phyloP scores from a whole-genome alignment of 2,888 invertebrate species.

The Busseola fusca region DNA sequence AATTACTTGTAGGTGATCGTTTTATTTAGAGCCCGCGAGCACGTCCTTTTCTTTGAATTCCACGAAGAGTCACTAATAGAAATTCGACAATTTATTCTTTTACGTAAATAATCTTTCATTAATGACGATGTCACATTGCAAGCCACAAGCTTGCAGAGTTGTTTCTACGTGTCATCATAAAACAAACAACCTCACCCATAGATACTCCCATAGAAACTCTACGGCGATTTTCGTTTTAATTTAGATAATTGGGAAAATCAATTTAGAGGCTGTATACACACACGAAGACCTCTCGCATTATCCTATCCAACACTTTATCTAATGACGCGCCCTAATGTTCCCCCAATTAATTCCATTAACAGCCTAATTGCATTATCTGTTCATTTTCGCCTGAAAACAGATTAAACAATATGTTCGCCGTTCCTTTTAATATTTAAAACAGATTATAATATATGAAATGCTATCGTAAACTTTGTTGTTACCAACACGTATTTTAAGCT shows the following conservation, averaged over 20 bases:
- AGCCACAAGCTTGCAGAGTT: neutral
- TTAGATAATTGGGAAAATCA: constrained; percentile 40
- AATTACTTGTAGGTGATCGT: neutral
- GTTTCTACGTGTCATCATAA: neutral
- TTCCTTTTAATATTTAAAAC: constrained; percentile 53
- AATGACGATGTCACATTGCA: neutral
- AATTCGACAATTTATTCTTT: neutral
- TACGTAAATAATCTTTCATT: neutral
- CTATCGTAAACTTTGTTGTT: constrained; percentile 43
- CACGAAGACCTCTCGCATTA: constrained; percentile 32
- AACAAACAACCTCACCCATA: neutral
- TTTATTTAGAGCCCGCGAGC: neutral
- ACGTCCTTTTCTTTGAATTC: neutral
- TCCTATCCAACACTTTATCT: constrained; percentile 57
- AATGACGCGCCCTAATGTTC: constrained; percentile 58
- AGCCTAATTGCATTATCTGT: constrained; percentile 59
- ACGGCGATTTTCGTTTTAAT: constrained; percentile 18
- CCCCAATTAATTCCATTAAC: constrained; percentile 61
- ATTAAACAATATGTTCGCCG: constrained; percentile 41
- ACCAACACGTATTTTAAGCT: constrained; percentile 30
- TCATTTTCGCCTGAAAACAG: constrained; percentile 54
- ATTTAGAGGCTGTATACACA: constrained; percentile 14
- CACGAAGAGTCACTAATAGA: neutral
- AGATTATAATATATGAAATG: constrained; percentile 47
- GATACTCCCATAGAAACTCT: too few relatives aligned